These are phyloP conservation scores for Orbicella faveolata DNA, from an alignment of 64 coral and sea anemone species.

Conservation along the genomic window DNA sequence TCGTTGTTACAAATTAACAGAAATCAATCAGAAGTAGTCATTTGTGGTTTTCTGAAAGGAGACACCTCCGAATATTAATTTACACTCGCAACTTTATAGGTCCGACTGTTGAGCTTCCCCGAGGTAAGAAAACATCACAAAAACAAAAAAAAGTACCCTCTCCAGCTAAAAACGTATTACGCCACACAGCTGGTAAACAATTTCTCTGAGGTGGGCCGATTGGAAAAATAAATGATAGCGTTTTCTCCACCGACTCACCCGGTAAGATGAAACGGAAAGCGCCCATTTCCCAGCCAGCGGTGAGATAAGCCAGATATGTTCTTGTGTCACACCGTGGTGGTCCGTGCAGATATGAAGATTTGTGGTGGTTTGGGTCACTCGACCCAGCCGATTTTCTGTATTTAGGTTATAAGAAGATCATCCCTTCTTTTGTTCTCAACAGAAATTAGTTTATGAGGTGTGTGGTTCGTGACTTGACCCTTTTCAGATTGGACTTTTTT, in stretches of 20 bases:
- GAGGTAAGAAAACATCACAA: not conserved
- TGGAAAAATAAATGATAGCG: not conserved
- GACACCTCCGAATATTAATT: not conserved
- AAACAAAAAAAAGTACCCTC: not conserved
- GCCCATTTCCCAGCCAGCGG: not conserved
- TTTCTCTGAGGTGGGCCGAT: not conserved
- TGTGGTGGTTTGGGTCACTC: not conserved
- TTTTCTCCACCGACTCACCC: not conserved
- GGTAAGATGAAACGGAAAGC: not conserved
- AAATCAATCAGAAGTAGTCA: not conserved
- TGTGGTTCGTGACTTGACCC: not conserved
- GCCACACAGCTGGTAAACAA: not conserved
- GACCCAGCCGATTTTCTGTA: not conserved
- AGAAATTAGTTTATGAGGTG: not conserved
- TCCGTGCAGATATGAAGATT: not conserved
- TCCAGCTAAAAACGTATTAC: not conserved
- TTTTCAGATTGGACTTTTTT: no score
- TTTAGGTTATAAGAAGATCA: not conserved
- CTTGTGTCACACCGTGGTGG: not conserved
- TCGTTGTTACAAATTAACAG: constrained; percentile 44
- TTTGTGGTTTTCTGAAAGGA: not conserved
- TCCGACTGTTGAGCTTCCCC: not conserved
- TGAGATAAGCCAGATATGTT: not conserved
- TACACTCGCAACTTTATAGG: not conserved
- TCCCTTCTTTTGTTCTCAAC: constrained; percentile 1